These are phyloP conservation scores for Echiichthys vipera DNA, from an alignment of 2,797 vertebrate genomes.

Conservation along the genomic window DNA sequence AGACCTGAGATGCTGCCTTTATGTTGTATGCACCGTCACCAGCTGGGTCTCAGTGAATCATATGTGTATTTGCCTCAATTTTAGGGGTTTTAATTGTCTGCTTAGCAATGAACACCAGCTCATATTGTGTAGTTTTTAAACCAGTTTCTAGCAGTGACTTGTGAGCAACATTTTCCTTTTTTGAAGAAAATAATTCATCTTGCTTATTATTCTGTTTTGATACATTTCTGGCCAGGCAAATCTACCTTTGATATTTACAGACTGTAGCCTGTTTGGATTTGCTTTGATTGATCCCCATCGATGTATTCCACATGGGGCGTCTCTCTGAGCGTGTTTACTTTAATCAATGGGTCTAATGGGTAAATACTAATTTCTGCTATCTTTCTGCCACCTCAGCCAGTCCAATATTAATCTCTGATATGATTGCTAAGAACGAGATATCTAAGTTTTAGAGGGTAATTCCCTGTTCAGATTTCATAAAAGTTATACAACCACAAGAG, in stretches of 20 bases:
- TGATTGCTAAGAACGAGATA: constrained; percentile 51
- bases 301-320: constrained; percentile 47
- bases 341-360: constrained; percentile 67
- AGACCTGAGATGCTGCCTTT: constrained; percentile 9
- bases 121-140: neutral
- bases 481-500: too few relatives aligned
- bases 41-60: constrained; percentile 21
- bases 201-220: constrained; percentile 34
- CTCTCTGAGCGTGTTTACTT: constrained; percentile 56
- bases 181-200: neutral
- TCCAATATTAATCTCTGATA: constrained; percentile 61
- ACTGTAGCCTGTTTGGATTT: constrained; percentile 43
- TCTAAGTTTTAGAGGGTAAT: constrained; percentile 25
- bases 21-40: constrained; percentile 25
- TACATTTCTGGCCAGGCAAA: neutral
- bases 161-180: neutral
- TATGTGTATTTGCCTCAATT: neutral
- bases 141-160: neutral
- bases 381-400: constrained; percentile 19
- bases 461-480: too few relatives aligned
- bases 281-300: constrained; percentile 65
- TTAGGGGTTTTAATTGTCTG: constrained; percentile 6
- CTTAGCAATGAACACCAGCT: neutral
- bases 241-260: constrained; percentile 58
- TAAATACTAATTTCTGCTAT: constrained; percentile 63